Conservation (phyloP, 2,888 invertebrate genomes). For the Phytoseiulus persimilis region DNA sequence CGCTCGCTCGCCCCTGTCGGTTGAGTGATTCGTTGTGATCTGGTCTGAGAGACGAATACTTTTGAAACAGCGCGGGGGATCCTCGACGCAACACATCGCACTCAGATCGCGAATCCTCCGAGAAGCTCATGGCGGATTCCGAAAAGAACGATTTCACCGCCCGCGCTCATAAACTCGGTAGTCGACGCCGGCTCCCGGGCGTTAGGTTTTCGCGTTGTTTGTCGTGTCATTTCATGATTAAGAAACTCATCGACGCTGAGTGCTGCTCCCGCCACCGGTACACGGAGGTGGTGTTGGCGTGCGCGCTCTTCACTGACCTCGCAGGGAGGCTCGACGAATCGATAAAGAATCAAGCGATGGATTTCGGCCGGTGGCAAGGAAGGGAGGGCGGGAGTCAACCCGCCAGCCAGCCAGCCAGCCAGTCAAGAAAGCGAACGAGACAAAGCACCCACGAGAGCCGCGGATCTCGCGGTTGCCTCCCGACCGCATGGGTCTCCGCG, state of each 20-base stretch:
- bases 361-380: neutral
- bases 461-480: neutral
- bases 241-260: neutral
- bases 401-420: too few relatives aligned
- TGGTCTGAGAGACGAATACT: neutral
- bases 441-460: neutral
- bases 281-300: neutral
- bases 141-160: neutral
- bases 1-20: neutral
- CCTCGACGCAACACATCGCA: too few relatives aligned
- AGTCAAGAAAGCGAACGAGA: neutral
- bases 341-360: slow-evolving; percentile 5
- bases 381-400: neutral
- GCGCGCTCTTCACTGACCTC: neutral
- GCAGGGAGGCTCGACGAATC: neutral
- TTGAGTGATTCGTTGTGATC: neutral
- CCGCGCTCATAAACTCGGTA: neutral
- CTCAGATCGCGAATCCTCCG: too few relatives aligned
- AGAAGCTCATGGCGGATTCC: too few relatives aligned
- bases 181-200: neutral
- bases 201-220: neutral
- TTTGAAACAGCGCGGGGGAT: neutral
- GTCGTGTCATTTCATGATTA: neutral
- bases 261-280: neutral
- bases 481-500: neutral